Evolutionary conservation across 2,888 invertebrate genomes (phyloP).

Genomic region (Alentia gelatinosa): DNA sequence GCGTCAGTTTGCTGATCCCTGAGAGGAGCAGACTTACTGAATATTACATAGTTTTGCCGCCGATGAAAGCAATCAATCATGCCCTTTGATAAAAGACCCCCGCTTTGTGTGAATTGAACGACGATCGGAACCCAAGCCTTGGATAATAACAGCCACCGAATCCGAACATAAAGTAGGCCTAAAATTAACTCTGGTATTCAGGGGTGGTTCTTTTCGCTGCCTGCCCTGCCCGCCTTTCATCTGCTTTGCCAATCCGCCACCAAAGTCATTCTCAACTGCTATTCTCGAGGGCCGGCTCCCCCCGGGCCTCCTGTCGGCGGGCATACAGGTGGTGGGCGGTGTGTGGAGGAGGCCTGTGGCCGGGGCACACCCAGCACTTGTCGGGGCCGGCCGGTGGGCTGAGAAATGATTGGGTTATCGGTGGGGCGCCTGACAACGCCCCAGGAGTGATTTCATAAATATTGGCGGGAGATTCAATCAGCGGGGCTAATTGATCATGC

Average conservation of each 20-base stretch:
- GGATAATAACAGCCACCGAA: background rate
- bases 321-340: background rate
- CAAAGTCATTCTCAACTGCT: background rate
- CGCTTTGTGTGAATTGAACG: background rate
- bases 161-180: background rate
- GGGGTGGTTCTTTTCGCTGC: background rate
- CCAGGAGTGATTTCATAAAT: conserved; percentile 21
- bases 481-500: conserved; percentile 1
- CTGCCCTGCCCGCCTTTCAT: background rate
- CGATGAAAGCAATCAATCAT: background rate
- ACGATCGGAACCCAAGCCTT: background rate
- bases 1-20: no score
- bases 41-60: no score
- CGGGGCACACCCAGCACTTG: background rate
- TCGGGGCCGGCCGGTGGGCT: background rate
- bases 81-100: background rate
- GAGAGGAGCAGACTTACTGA: no score
- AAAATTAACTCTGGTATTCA: background rate
- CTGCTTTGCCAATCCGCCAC: background rate
- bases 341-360: background rate
- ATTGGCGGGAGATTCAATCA: conserved; percentile 15
- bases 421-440: background rate
- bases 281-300: no score
- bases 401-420: conserved; percentile 1
- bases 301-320: no score